Evolutionary conservation across 1,140 invertebrate genomes (phyloP), one percentile per base, ranked within the genome.

Genomic region (Drosophila rhopaloa): DNA sequence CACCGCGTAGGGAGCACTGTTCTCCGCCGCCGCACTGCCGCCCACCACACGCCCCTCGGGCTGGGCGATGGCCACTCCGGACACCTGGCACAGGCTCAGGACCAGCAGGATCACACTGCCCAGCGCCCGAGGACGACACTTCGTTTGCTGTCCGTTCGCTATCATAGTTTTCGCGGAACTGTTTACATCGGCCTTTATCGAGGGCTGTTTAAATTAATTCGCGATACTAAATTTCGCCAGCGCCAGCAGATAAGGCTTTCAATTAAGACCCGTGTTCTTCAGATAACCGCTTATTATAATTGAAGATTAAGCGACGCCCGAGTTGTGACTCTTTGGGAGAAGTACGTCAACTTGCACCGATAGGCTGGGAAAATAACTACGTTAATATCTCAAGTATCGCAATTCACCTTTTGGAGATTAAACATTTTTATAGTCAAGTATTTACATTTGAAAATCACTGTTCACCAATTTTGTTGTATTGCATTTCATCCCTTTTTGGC

Each of bases 1-100:
- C 7, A 92, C 92, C 6, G 91, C 92, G 40, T 84, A 93, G 16
- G 92, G 92, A 29, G 92, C 92, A 29, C 72, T 72, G 27, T 92
- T 81, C 0, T 53, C 54, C 0, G 80, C 47, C 2, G 92, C 92
- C 7, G 76, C 37, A 5, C 46, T 51, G 6, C 92, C 92, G 11
- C 92, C 91, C 9, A 92, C 90, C 4, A 93, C 72, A 51, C 93
- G 68, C 54, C 92, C 74, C 60, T 89, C 54, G 11, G 84, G 77
- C 13, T 38, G 41, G 14, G 27, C 14, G 13, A 71, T 29, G 11
- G 78, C 43, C 5, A 81, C 79, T 11, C 66, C 76, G 3, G 63
- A 76, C n/a, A 59, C 68, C 38, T 63, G 38, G 9, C 73, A 68
- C n/a, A 51, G 32, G 38, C 67, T 50, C 41, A 80, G 44, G 19